A percentile compares a stretch with the other conserved stretches of the same genome.
phyloP scores from a whole-genome alignment of 2,888 invertebrate species.

The Lycocerus yunnanus region DNA sequence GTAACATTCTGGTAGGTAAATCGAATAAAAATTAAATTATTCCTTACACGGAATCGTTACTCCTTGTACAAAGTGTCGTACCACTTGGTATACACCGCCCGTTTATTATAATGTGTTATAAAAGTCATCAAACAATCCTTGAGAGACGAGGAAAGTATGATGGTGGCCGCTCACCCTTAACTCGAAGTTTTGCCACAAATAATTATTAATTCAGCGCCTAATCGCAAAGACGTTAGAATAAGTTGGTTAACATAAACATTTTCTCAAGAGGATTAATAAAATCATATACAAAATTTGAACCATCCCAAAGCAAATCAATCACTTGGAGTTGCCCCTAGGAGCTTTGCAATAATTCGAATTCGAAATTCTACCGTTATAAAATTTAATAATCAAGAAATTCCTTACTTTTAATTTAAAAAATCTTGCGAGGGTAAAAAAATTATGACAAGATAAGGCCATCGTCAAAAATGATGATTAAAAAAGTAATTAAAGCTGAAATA shows the following conservation, averaged over 20 bases:
- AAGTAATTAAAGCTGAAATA: neutral
- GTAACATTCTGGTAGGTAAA: neutral
- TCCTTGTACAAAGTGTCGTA: neutral
- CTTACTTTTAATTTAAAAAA: neutral
- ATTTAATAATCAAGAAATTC: neutral
- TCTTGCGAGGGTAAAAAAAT: neutral
- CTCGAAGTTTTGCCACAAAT: neutral
- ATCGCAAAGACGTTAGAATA: neutral
- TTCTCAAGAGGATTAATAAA: neutral
- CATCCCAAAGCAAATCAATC: neutral
- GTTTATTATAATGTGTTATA: too few species aligned
- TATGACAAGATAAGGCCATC: neutral
- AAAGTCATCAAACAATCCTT: too few species aligned
- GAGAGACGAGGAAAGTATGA: too few species aligned
- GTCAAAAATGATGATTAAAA: neutral
- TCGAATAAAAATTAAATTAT: neutral
- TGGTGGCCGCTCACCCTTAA: too few species aligned
- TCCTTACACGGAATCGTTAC: neutral
- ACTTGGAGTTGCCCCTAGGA: neutral
- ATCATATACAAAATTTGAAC: neutral
- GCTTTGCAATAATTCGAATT: neutral
- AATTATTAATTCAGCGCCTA: neutral
- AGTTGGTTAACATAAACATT: neutral
- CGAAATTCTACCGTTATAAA: neutral
- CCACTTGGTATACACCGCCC: neutral